These are phyloP conservation scores for Willisornis vidua DNA, from an alignment of 2,113 vertebrate genomes.

Conservation along the genomic window DNA sequence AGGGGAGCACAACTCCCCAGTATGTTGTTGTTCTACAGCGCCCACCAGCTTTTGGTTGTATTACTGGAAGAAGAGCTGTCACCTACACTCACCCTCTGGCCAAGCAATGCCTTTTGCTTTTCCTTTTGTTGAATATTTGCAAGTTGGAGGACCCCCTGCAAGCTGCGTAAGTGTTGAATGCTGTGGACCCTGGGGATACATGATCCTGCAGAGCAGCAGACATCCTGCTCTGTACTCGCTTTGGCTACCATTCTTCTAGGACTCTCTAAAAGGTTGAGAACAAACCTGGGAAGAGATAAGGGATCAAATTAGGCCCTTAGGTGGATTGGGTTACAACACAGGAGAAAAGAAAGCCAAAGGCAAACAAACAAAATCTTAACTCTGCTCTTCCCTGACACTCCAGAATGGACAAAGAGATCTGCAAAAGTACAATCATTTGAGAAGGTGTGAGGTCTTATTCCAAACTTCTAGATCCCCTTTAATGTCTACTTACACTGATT, in stretches of 20 bases:
- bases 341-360: slow-evolving; percentile 9
- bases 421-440: neutral
- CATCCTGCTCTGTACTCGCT: neutral
- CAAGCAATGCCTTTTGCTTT: slow-evolving; percentile 2
- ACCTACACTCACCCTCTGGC: neutral
- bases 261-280: neutral
- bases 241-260: neutral
- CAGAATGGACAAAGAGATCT: neutral
- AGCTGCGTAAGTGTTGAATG: neutral
- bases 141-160: neutral
- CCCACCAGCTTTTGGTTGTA: neutral
- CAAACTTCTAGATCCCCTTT: neutral
- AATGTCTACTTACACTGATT: neutral
- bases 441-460: neutral
- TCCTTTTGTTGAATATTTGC: neutral
- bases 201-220: neutral
- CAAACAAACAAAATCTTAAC: neutral
- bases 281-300: neutral
- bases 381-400: neutral
- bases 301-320: neutral
- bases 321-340: neutral
- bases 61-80: slow-evolving; percentile 10
- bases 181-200: neutral
- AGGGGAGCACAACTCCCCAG: neutral
- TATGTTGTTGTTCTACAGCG: neutral